Conservation (phyloP, 2,113 vertebrate species). For the Trogon melanurus region DNA sequence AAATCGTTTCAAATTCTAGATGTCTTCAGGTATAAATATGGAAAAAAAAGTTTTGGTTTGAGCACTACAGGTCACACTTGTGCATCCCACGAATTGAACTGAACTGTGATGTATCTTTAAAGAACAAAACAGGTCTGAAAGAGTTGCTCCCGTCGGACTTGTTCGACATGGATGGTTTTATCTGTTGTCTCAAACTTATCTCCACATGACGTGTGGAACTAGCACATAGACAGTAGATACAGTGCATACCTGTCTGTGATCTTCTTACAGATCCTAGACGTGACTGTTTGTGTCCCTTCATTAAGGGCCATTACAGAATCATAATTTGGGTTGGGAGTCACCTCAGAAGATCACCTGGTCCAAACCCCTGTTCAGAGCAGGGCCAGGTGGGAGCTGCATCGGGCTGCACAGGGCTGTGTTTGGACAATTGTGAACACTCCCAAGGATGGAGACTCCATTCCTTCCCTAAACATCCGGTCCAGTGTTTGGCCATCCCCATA, state of each 20-base stretch:
- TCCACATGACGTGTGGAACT: not conserved
- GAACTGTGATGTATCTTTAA: not conserved
- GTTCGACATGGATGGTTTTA: not conserved
- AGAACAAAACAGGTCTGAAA: not conserved
- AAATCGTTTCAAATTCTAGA: not conserved
- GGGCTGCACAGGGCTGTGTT: not conserved
- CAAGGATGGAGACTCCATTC: not conserved
- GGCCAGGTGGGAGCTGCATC: not conserved
- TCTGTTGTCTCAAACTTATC: not conserved
- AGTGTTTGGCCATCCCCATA: not conserved
- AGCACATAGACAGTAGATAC: not conserved
- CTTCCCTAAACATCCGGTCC: not conserved
- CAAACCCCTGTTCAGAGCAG: not conserved
- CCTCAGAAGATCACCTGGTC: not conserved
- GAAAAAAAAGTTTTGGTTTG: not conserved
- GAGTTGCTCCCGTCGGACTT: not conserved
- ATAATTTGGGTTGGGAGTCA: not conserved
- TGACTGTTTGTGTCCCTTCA: not conserved
- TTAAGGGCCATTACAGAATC: not conserved
- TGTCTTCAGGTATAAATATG: rapidly evolving
- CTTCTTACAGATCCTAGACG: not conserved
- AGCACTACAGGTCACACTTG: not conserved
- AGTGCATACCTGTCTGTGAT: not conserved
- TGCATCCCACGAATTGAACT: not conserved
- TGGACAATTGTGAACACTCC: not conserved